A percentile compares a stretch with the other conserved stretches of the same genome.
These are phyloP conservation scores for Labia minor DNA, from an alignment of 2,888 invertebrate species.

Conservation along the genomic window DNA sequence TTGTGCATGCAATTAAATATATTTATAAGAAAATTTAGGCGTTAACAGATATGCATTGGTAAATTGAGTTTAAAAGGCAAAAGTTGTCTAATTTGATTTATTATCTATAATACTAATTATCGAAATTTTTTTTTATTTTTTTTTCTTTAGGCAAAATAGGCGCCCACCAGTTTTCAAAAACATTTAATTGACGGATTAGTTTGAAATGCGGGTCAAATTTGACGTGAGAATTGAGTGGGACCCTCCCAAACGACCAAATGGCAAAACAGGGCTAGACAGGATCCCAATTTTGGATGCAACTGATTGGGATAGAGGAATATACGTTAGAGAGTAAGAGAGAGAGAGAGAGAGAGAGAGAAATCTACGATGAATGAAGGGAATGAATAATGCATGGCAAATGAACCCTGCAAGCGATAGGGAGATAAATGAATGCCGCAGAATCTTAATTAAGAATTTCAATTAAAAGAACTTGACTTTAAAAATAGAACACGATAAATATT, in stretches of 20 bases:
- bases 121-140: too few relatives aligned
- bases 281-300: not conserved
- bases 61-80: too few relatives aligned
- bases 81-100: too few relatives aligned
- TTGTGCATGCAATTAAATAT: too few relatives aligned
- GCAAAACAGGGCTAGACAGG: not conserved
- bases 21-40: too few relatives aligned
- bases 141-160: too few relatives aligned
- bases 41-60: too few relatives aligned
- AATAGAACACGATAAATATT: conserved; percentile 5
- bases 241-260: not conserved
- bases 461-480: conserved; percentile 9
- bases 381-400: conserved; percentile 13
- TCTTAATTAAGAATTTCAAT: conserved; percentile 13
- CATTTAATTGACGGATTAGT: not conserved
- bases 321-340: too few relatives aligned
- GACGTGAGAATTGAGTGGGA: not conserved
- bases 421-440: conserved; percentile 13
- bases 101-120: too few relatives aligned
- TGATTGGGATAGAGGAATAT: conserved; percentile 3
- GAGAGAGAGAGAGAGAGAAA: too few relatives aligned
- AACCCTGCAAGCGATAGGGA: conserved; percentile 13
- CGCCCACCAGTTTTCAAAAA: too few relatives aligned
- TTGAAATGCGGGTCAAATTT: not conserved
- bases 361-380: not conserved